These are phyloP conservation scores for Salminus brasiliensis DNA, from an alignment of 2,113 vertebrate genomes.

Conservation along the genomic window DNA sequence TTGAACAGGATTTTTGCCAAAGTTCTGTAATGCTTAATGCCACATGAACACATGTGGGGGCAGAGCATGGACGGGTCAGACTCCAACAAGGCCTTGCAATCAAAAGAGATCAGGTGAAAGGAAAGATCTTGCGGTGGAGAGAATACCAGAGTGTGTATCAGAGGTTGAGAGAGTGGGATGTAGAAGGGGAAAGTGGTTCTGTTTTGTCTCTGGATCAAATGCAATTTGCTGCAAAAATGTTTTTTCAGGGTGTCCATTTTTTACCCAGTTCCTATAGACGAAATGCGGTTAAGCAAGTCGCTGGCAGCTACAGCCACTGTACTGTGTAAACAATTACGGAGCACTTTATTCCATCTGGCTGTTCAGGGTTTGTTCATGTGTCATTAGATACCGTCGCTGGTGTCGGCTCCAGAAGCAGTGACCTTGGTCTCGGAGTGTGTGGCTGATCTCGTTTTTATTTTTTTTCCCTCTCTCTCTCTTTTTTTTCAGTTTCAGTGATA, in stretches of 20 bases:
- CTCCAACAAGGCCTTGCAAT: conserved; percentile 5
- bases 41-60: not conserved
- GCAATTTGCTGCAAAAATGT: not conserved
- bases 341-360: conserved; percentile 6
- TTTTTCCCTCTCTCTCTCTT: not conserved
- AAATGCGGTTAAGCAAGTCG: not conserved
- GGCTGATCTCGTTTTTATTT: not conserved
- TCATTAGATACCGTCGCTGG: conserved; percentile 8
- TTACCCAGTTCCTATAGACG: not conserved
- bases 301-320: not conserved
- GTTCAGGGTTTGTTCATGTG: conserved; percentile 8
- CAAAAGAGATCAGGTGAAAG: not conserved
- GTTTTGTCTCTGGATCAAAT: conserved; percentile 32
- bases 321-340: not conserved
- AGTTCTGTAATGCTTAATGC: not conserved
- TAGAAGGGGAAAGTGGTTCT: not conserved
- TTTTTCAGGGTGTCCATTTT: not conserved
- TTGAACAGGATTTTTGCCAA: not conserved
- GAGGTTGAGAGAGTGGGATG: not conserved
- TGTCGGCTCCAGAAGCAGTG: not conserved
- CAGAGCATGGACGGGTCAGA: not conserved
- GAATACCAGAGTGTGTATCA: not conserved
- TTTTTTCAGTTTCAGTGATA: conserved; percentile 24
- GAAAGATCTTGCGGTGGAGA: not conserved
- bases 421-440: conserved; percentile 25